Evolutionary conservation across 2,113 vertebrate species (phyloP).

Genomic region (Pholis gunnellus): DNA sequence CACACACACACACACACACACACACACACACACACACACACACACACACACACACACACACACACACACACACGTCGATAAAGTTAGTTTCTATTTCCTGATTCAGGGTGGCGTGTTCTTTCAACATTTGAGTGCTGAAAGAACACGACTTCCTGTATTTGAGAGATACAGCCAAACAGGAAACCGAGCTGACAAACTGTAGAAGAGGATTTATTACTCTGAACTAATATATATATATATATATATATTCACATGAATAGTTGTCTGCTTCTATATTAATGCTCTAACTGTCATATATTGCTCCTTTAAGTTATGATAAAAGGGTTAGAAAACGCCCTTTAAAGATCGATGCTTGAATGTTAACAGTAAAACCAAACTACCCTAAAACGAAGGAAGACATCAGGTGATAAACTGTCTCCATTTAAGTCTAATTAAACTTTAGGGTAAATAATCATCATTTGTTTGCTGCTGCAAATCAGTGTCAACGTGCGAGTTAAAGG

Average conservation of each 20-base stretch:
- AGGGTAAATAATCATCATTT: background rate
- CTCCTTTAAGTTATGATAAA: background rate
- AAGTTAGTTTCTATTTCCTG: background rate
- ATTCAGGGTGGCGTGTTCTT: background rate
- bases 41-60: background rate
- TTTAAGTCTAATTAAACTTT: background rate
- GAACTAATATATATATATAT: too few species aligned
- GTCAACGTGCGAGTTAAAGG: background rate
- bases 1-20: background rate
- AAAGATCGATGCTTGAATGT: background rate
- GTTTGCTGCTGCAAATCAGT: background rate
- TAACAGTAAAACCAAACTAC: background rate
- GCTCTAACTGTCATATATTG: background rate
- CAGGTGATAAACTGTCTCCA: background rate
- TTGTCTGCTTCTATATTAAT: background rate
- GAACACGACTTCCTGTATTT: slow-evolving; percentile 44
- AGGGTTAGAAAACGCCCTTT: too few species aligned
- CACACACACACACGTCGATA: background rate
- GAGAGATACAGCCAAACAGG: background rate
- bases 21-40: background rate
- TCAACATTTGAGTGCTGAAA: slow-evolving; percentile 14
- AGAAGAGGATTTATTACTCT: background rate
- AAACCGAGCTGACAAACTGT: background rate
- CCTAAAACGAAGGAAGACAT: background rate
- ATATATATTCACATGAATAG: too few species aligned